These are phyloP conservation scores for Rhyacophila evoluta DNA, from an alignment of 2,888 invertebrate genomes.

Conservation along the genomic window DNA sequence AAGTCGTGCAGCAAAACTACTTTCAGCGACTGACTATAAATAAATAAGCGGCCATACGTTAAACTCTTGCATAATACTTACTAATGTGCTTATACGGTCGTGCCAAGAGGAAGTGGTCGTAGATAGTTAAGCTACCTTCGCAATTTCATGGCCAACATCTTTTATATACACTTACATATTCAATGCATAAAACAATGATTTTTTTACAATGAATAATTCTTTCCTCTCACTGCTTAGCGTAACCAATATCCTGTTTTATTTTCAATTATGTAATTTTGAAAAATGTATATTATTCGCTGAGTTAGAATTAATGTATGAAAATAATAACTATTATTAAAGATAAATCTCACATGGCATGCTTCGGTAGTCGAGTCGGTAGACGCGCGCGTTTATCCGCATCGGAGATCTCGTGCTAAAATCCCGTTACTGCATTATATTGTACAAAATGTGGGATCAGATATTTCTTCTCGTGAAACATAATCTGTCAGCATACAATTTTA, in stretches of 20 bases:
- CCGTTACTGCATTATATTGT: no score
- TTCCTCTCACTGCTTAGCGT: background rate
- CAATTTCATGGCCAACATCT: conserved; percentile 40
- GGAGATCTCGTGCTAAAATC: no score
- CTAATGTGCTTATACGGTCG: conserved; percentile 40
- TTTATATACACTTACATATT: conserved; percentile 4
- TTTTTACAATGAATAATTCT: background rate
- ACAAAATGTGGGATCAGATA: no score
- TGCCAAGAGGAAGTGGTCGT: conserved; percentile 38
- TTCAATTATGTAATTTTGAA: no score
- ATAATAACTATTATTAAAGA: no score
- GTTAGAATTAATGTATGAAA: no score
- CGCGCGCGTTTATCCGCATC: no score
- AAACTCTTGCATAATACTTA: conserved; percentile 41
- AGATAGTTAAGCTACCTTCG: conserved; percentile 38
- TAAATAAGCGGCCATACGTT: conserved; percentile 37
- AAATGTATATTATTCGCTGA: no score
- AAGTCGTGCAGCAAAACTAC: conserved; percentile 35
- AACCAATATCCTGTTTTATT: conserved; percentile 5
- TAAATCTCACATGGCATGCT: no score
- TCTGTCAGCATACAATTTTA: no score
- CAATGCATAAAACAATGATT: background rate
- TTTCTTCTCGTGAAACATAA: no score
- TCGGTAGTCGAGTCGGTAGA: no score
- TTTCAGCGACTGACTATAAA: conserved; percentile 39